Evolutionary conservation across 2,797 vertebrate genomes (phyloP).

Genomic region (Cottoperca gobio): DNA sequence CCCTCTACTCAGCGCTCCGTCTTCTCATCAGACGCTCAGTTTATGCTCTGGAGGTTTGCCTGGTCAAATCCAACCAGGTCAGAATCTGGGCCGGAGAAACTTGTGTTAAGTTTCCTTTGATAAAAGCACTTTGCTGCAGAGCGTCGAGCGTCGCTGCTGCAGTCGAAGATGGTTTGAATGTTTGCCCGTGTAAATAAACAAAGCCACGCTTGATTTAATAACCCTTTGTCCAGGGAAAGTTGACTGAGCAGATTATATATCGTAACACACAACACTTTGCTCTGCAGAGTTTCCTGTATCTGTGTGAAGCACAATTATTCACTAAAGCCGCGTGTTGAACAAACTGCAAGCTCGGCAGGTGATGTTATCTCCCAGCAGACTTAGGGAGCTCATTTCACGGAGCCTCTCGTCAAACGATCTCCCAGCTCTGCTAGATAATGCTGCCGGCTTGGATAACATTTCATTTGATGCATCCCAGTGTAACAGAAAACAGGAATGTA

Average conservation of each 20-base stretch:
- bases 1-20: slow-evolving; percentile 1
- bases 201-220: slow-evolving; percentile 56
- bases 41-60: neutral
- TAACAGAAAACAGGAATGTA: slow-evolving; percentile 27
- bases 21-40: slow-evolving; percentile 19
- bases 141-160: neutral
- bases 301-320: slow-evolving; percentile 25
- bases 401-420: slow-evolving; percentile 43
- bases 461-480: slow-evolving; percentile 33
- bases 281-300: slow-evolving; percentile 17
- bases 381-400: slow-evolving; percentile 46
- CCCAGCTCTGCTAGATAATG: slow-evolving; percentile 28
- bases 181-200: slow-evolving; percentile 37
- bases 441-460: slow-evolving; percentile 28
- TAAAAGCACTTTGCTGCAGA: neutral
- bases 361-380: slow-evolving; percentile 37
- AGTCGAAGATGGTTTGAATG: neutral
- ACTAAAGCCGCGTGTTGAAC: slow-evolving; percentile 42
- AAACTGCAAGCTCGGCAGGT: slow-evolving; percentile 59
- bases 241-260: slow-evolving; percentile 48
- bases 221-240: slow-evolving; percentile 35
- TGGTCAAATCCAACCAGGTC: slow-evolving; percentile 25
- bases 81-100: slow-evolving; percentile 26
- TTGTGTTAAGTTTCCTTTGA: neutral
- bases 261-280: slow-evolving; percentile 13